Percentiles rank a stretch among this genome's conserved stretches.
phyloP scores from a whole-genome alignment of 2,888 invertebrate genomes.

The Ryuthela nishihirai region DNA sequence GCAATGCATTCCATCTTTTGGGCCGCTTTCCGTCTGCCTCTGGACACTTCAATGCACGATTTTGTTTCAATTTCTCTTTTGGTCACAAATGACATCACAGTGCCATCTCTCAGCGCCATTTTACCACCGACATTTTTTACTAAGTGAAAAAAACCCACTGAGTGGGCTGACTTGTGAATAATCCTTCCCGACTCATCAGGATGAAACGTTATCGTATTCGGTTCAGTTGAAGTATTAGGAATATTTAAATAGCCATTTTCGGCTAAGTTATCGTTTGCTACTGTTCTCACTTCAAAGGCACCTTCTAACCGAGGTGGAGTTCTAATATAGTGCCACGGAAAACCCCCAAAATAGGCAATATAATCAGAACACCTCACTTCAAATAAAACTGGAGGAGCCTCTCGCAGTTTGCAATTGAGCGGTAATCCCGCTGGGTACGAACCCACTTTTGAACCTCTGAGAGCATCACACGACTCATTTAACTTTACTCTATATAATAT shows the following conservation, averaged over 20 bases:
- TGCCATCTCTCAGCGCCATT: no score
- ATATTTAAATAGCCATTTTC: slow-evolving; percentile 10
- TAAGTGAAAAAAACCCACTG: slow-evolving; percentile 6
- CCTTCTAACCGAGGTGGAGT: slow-evolving; percentile 10
- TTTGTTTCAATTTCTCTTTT: not conserved
- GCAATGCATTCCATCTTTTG: not conserved
- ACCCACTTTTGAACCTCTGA: slow-evolving; percentile 10
- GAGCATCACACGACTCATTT: slow-evolving; percentile 9
- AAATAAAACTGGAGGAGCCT: slow-evolving; percentile 21
- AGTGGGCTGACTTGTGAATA: slow-evolving; percentile 8
- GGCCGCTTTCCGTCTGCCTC: not conserved
- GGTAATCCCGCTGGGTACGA: slow-evolving; percentile 18
- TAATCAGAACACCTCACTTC: slow-evolving; percentile 11
- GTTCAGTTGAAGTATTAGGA: slow-evolving; percentile 1
- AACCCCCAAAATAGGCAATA: slow-evolving; percentile 13
- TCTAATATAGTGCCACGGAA: slow-evolving; percentile 19
- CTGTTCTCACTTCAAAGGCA: slow-evolving; percentile 10
- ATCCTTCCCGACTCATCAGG: slow-evolving; percentile 21
- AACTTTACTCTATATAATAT: slow-evolving; percentile 17
- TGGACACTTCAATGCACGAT: not conserved
- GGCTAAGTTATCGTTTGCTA: not conserved
- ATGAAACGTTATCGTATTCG: slow-evolving; percentile 13
- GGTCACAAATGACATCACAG: no score
- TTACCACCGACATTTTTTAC: not conserved
- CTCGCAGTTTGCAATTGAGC: slow-evolving; percentile 12